A percentile compares a stretch with the other conserved stretches of the same genome.
Conservation (phyloP, 1,140 invertebrate genomes). For the Leptinotarsa defecta region DNA sequence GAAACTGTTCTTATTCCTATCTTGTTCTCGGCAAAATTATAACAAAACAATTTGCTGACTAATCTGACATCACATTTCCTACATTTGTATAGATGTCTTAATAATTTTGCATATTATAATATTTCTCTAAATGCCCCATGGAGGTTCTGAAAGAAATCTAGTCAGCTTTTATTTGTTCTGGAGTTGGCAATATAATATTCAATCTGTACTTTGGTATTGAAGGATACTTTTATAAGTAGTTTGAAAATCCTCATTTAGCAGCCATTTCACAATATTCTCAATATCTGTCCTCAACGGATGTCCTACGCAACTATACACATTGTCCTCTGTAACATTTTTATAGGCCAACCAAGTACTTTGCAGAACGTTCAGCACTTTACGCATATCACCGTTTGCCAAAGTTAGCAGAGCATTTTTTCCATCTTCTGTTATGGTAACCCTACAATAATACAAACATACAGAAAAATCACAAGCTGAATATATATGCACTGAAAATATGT, state of each 20-base stretch:
- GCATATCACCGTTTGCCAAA: slow-evolving; percentile 96
- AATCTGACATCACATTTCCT: too few species aligned
- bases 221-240: slow-evolving; percentile 82
- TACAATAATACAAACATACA: slow-evolving; percentile 55
- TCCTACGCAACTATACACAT: slow-evolving; percentile 95
- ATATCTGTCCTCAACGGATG: slow-evolving; percentile 92
- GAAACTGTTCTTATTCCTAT: too few species aligned
- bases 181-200: too few species aligned
- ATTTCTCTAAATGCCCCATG: too few species aligned
- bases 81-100: too few species aligned
- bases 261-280: slow-evolving; percentile 84
- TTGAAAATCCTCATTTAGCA: slow-evolving; percentile 85
- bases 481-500: background rate
- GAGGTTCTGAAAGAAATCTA: too few species aligned
- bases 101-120: too few species aligned
- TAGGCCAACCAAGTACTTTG: slow-evolving; percentile 85
- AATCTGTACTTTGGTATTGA: background rate
- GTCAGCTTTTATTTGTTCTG: too few species aligned
- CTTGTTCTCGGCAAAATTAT: too few species aligned
- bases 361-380: slow-evolving; percentile 93
- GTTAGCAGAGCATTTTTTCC: slow-evolving; percentile 90
- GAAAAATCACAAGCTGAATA: background rate
- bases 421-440: slow-evolving; percentile 84
- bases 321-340: slow-evolving; percentile 84
- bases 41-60: too few species aligned